Base-by-base conservation (phyloP, 2,888 invertebrate species). In the Dioctria linearis region DNA sequence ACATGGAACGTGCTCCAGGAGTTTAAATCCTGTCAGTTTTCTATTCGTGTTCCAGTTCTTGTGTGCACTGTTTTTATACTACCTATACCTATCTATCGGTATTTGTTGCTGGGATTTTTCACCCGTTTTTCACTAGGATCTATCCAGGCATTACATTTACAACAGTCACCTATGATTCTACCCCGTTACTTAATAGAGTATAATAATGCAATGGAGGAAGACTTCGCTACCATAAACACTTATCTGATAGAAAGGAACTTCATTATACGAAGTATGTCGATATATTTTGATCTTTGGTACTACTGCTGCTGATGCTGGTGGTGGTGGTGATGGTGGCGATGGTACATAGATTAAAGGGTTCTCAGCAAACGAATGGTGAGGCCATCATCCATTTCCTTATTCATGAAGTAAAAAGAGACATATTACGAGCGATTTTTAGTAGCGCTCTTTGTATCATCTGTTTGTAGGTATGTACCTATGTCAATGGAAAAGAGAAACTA, bases 161-260 rank as follows among this genome's bases (percentile, higher is more conserved):
- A 25, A 25, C 25, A 25, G 25, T 25, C 25, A 25, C 25, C 46
- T 8, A 46, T 46, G 5, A 6, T 46, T 46, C 46, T 2, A 46
- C 1, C 46, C 46, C 46, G 5, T 46, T 46, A 6, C 8, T 46
- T 5, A 46, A 46, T 46, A 6, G 46, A 46, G 46, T 25, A 25
- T 25, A 25, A 46, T 67, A 67, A 67, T 71, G 71, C 71, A 71
- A 25, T 46, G 5, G 54, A 13, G 40, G 37, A 25, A 71, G 40
- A 9, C 40, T 51, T 11, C 11, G 11, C 51, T 8, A 71, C 71
- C 37, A 40, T 39, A 54, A 39, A 51, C 71, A 71, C 71, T 71
- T 71, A 51, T 71, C 39, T 71, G 71, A 71, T 71, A 71, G 71
- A 40, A 71, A 71, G 6, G 67, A 67, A 54, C 71, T 54, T 71